These are phyloP conservation scores for Aphaenogaster floridana DNA, from an alignment of 1,140 invertebrate genomes.

Conservation along the genomic window DNA sequence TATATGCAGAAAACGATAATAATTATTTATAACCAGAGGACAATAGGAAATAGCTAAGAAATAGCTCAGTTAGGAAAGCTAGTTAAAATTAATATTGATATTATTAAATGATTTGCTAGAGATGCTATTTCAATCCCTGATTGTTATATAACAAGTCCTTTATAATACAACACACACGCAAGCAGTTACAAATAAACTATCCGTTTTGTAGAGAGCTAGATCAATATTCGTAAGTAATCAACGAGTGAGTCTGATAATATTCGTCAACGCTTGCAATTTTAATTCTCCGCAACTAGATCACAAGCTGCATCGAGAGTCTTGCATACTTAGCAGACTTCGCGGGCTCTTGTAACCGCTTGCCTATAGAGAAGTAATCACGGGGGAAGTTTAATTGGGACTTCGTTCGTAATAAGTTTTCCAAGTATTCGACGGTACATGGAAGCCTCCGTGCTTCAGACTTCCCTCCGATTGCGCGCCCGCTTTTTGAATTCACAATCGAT, in stretches of 20 bases:
- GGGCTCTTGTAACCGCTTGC: slow-evolving; percentile 41
- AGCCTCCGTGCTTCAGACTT: slow-evolving; percentile 36
- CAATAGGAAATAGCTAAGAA: background rate
- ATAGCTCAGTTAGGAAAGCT: background rate
- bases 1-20: background rate
- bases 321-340: slow-evolving; percentile 49
- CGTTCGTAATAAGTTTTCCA: slow-evolving; percentile 60
- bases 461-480: slow-evolving; percentile 58
- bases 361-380: slow-evolving; percentile 54
- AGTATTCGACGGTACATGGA: slow-evolving; percentile 53
- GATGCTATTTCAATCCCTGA: background rate
- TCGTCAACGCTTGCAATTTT: slow-evolving; percentile 31
- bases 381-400: slow-evolving; percentile 65
- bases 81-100: background rate
- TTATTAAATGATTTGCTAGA: background rate
- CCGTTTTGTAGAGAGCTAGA: background rate
- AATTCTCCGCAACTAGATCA: slow-evolving; percentile 19
- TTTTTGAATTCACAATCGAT: slow-evolving; percentile 66
- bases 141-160: background rate
- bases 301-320: slow-evolving; percentile 9
- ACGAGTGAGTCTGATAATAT: background rate
- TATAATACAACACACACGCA: background rate
- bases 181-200: background rate
- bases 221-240: slow-evolving; percentile 6
- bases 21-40: background rate